phyloP scores from a whole-genome alignment of 2,888 invertebrate genomes.

The Thalpophila matura region DNA sequence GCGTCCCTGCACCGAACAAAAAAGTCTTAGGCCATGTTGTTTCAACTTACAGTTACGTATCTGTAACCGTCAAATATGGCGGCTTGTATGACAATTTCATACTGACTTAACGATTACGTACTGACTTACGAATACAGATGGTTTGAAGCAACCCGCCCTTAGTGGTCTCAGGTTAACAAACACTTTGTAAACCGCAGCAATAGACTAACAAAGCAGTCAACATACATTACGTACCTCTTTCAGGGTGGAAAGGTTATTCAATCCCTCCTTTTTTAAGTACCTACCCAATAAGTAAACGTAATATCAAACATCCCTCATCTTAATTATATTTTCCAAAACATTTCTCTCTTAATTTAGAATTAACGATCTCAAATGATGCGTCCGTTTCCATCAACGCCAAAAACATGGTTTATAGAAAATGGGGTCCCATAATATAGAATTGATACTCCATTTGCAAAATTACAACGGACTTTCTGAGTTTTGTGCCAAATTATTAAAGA shows the following conservation, averaged over 20 bases:
- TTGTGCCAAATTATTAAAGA: conserved; percentile 35
- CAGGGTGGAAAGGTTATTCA: conserved; percentile 4
- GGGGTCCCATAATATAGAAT: conserved; percentile 18
- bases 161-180: no score
- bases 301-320: conserved; percentile 1
- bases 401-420: conserved; percentile 13
- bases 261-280: conserved; percentile 10
- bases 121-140: no score
- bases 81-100: no score
- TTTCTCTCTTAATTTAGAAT: conserved; percentile 51
- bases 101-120: no score
- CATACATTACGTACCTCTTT: neutral
- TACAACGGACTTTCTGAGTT: conserved; percentile 32
- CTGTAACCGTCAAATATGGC: no score
- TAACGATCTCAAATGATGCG: conserved; percentile 42
- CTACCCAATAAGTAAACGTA: conserved; percentile 13
- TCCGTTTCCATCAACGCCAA: conserved; percentile 37
- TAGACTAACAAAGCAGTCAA: no score
- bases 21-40: no score
- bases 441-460: conserved; percentile 45
- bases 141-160: no score
- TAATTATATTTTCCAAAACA: conserved; percentile 42
- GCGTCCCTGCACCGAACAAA: no score
- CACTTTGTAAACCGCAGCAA: no score
- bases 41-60: no score